Conservation (phyloP, 2,888 invertebrate species). For the Chrysodeixis includens region DNA sequence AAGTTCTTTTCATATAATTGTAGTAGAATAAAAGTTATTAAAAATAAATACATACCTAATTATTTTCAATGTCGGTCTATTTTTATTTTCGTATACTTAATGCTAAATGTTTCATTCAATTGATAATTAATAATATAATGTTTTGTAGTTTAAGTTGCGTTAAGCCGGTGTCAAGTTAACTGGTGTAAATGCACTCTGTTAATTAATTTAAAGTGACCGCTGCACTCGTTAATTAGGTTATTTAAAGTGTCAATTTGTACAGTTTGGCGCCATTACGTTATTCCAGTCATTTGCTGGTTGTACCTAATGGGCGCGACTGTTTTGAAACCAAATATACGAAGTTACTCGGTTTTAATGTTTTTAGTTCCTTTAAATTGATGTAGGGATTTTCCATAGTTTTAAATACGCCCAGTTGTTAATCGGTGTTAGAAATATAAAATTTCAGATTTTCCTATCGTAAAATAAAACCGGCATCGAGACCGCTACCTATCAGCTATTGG, state of each 20-base stretch:
- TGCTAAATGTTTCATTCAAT: too few relatives aligned
- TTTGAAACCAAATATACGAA: too few relatives aligned
- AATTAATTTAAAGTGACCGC: constrained; percentile 20
- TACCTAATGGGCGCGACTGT: too few relatives aligned
- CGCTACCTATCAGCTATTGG: not conserved
- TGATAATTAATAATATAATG: constrained; percentile 2
- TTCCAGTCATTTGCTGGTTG: not conserved
- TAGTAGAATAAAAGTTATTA: too few relatives aligned
- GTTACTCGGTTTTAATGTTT: too few relatives aligned
- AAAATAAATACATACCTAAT: too few relatives aligned
- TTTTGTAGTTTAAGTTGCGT: not conserved
- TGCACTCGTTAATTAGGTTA: constrained; percentile 26
- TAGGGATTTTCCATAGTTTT: too few relatives aligned
- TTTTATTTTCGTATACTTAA: too few relatives aligned
- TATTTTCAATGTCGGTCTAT: too few relatives aligned
- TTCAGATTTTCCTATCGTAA: not conserved
- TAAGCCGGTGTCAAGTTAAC: constrained; percentile 1
- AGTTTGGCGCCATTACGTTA: constrained; percentile 12
- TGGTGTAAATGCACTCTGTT: constrained; percentile 19
- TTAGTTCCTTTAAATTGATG: too few relatives aligned
- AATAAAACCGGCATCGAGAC: not conserved
- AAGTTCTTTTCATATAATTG: too few relatives aligned
- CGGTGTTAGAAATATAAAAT: not conserved
- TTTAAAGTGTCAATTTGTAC: constrained; percentile 27
- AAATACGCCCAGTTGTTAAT: too few relatives aligned